Conservation (phyloP, 1,140 invertebrate species). For the Grapholita molesta region DNA sequence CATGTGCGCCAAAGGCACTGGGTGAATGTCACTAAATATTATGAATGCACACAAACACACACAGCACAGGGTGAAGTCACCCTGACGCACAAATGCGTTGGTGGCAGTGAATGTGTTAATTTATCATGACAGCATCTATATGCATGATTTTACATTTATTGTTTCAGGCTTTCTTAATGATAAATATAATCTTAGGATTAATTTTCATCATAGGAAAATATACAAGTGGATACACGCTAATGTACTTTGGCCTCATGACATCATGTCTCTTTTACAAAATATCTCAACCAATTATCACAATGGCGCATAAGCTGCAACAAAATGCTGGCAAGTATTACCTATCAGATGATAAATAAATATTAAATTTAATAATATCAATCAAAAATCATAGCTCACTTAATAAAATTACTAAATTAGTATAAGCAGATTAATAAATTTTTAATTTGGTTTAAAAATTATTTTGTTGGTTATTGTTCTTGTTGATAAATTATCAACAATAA, state of each 20-base stretch:
- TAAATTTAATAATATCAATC: too few relatives aligned
- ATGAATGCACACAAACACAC: too few relatives aligned
- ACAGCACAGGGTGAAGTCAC: too few relatives aligned
- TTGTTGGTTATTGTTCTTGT: not conserved
- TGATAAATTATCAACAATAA: too few relatives aligned
- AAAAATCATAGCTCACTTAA: too few relatives aligned
- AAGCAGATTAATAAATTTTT: too few relatives aligned
- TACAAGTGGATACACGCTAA: constrained; percentile 54
- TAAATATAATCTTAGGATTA: constrained; percentile 51
- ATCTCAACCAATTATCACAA: constrained; percentile 41
- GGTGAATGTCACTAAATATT: too few relatives aligned
- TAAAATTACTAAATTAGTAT: too few relatives aligned
- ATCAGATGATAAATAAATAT: constrained; percentile 19
- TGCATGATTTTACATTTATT: not conserved
- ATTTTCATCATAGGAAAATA: constrained; percentile 55
- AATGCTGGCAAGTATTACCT: constrained; percentile 54
- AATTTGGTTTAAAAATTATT: not conserved
- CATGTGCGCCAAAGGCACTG: too few relatives aligned
- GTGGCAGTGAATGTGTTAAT: too few relatives aligned
- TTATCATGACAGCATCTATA: too few relatives aligned
- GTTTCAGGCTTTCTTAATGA: constrained; percentile 65
- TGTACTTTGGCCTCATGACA: constrained; percentile 48
- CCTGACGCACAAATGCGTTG: too few relatives aligned
- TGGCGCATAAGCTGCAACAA: constrained; percentile 53
- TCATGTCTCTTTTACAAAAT: constrained; percentile 48